Conservation (phyloP, 2,797 vertebrate species). For the Chiloscyllium punctatum region DNA sequence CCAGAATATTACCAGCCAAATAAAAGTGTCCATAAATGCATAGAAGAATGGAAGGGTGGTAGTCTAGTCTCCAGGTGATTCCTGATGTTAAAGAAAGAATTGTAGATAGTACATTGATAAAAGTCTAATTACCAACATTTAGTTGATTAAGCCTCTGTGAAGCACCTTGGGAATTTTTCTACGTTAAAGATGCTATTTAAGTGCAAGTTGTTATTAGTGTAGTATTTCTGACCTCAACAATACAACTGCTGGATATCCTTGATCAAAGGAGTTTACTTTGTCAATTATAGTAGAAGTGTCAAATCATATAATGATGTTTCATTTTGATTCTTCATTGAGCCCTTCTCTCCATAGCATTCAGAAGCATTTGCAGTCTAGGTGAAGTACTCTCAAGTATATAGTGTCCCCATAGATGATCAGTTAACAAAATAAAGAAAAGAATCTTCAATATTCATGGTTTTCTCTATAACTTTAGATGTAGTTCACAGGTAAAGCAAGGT, state of each 20-base stretch:
- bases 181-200: background rate
- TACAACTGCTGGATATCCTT: background rate
- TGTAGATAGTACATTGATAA: slow-evolving; percentile 12
- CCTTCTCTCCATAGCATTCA: slow-evolving; percentile 20
- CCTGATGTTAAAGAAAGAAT: slow-evolving; percentile 5
- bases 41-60: slow-evolving; percentile 13
- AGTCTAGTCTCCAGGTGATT: background rate
- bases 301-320: background rate
- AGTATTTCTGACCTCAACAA: slow-evolving; percentile 5
- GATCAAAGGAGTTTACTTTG: background rate
- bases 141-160: background rate
- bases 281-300: background rate
- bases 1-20: background rate
- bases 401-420: background rate
- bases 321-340: slow-evolving; percentile 18
- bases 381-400: background rate
- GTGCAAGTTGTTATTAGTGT: background rate
- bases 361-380: background rate
- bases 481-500: slow-evolving; percentile 20
- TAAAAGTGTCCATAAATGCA: slow-evolving; percentile 22
- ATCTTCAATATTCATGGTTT: background rate
- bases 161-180: slow-evolving; percentile 13
- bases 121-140: background rate
- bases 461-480: slow-evolving; percentile 9
- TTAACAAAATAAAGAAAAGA: background rate